phyloP scores from a whole-genome alignment of 1,140 invertebrate genomes.

The Dendroctonus valens region DNA sequence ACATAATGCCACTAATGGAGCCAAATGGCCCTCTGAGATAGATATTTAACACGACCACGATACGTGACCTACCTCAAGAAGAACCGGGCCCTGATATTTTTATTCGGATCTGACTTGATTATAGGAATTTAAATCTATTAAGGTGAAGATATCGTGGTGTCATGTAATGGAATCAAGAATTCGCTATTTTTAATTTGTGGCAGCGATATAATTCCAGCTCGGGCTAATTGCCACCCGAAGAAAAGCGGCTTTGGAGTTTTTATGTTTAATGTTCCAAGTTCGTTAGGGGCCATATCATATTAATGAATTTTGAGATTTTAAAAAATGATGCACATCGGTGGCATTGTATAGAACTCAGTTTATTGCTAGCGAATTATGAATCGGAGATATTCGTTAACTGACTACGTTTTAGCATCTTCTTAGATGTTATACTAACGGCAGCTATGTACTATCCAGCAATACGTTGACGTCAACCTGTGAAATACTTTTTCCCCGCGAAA shows the following conservation, averaged over 20 bases:
- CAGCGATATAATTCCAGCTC: not conserved
- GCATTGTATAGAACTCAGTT: no score
- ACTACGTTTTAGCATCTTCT: no score
- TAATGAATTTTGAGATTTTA: no score
- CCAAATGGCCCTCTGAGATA: slow-evolving; percentile 7
- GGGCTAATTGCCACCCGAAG: slow-evolving; percentile 5
- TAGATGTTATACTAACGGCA: no score
- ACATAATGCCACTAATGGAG: slow-evolving; percentile 18
- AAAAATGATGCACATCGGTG: no score
- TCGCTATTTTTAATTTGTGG: slow-evolving; percentile 10
- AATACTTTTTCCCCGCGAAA: no score
- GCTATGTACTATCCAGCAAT: no score
- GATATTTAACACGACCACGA: slow-evolving; percentile 9
- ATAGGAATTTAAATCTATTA: slow-evolving; percentile 17
- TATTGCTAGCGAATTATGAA: no score
- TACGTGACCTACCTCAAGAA: slow-evolving; percentile 13
- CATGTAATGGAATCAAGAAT: slow-evolving; percentile 7
- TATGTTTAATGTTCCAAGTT: no score
- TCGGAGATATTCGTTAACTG: no score
- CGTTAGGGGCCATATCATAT: no score
- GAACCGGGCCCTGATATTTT: slow-evolving; percentile 6
- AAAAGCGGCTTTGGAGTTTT: slow-evolving; percentile 2
- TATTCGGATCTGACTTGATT: slow-evolving; percentile 3
- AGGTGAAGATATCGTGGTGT: slow-evolving; percentile 10
- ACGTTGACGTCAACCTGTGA: no score